Conservation (phyloP, 92 coral and sea anemone genomes). For the Parazoanthus darwini region DNA sequence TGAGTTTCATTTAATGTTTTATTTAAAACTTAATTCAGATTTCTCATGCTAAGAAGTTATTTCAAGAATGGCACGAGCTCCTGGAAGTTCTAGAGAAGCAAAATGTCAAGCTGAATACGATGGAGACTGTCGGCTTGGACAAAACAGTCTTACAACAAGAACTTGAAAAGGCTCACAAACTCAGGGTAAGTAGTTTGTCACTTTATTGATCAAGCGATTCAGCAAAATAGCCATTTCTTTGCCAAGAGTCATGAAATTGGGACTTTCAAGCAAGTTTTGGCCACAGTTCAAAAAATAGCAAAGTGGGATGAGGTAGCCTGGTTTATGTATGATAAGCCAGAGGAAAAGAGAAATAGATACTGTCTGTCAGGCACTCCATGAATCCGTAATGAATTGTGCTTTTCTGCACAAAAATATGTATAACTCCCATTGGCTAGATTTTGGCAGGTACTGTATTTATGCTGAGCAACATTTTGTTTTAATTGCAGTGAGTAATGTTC, state of each 20-base stretch:
- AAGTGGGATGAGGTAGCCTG: background rate
- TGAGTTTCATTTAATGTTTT: background rate
- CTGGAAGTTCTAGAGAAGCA: constrained; percentile 64
- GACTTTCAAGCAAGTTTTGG: background rate
- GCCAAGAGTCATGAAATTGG: background rate
- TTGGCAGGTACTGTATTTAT: background rate
- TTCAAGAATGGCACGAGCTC: constrained; percentile 68
- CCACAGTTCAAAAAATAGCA: background rate
- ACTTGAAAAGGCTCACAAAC: constrained; percentile 51
- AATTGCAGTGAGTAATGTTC: constrained; percentile 23
- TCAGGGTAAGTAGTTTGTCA: constrained; percentile 56
- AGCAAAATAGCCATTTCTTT: background rate
- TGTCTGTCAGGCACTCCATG: background rate
- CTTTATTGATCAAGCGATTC: background rate
- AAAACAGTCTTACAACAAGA: constrained; percentile 61
- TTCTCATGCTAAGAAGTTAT: constrained; percentile 71
- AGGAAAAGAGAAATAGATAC: background rate
- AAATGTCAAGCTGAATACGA: constrained; percentile 61
- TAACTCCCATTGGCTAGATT: too few relatives aligned
- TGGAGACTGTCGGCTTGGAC: constrained; percentile 48
- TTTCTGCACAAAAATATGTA: too few relatives aligned
- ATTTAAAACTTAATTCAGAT: constrained; percentile 53
- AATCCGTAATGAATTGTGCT: background rate
- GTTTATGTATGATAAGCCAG: too few relatives aligned
- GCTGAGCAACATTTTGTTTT: constrained; percentile 13